phyloP scores from a whole-genome alignment of 2,113 vertebrate genomes.

The Benitochromis conjunctus region DNA sequence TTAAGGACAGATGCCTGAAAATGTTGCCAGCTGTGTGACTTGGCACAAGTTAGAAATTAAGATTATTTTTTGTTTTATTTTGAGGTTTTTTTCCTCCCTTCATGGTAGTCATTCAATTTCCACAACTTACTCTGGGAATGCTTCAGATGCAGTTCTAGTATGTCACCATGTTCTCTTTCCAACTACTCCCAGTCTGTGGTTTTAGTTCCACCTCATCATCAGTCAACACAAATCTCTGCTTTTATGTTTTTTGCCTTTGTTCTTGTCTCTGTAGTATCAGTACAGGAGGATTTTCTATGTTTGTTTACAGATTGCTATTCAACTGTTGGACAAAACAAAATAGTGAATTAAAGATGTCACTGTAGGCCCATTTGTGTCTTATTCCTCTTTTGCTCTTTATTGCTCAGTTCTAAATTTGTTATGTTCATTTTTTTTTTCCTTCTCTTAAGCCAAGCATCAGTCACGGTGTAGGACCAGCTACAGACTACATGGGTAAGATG shows the following conservation, averaged over 20 bases:
- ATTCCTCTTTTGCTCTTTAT: neutral
- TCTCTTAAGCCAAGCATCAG: slow-evolving; percentile 82
- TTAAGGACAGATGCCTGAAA: neutral
- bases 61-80: accelerated
- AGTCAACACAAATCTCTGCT: neutral
- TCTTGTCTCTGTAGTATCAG: neutral
- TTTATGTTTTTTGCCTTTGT: neutral
- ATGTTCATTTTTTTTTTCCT: neutral
- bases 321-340: neutral
- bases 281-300: neutral
- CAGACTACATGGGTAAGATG: slow-evolving; percentile 91
- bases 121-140: neutral
- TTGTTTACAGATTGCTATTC: neutral
- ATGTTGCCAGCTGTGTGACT: neutral
- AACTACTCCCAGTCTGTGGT: neutral
- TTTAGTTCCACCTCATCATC: neutral
- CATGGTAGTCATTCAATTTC: neutral
- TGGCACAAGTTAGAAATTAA: neutral
- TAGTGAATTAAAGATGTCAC: neutral
- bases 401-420: neutral
- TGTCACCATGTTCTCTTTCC: neutral
- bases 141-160: neutral
- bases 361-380: neutral
- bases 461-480: slow-evolving; percentile 83
- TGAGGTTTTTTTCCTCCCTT: neutral